Evolutionary conservation across 2,113 vertebrate genomes (phyloP).

Genomic region (Tetrao urogallus): DNA sequence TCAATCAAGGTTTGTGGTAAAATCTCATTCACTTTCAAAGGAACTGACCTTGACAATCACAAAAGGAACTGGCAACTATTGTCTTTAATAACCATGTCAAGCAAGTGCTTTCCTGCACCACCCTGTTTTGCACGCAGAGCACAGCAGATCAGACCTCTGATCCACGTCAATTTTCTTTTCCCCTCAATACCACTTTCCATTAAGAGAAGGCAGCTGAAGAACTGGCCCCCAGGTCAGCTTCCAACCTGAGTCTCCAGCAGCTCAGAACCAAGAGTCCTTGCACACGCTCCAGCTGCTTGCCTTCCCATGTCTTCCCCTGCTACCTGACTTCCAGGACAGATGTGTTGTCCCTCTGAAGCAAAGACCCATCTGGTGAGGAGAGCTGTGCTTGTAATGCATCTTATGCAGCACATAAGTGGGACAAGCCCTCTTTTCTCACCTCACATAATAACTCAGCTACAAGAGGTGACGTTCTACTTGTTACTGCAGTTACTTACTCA

Average conservation of each 20-base stretch:
- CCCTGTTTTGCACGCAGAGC: not conserved
- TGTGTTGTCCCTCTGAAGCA: not conserved
- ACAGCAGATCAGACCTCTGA: not conserved
- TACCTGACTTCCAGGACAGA: not conserved
- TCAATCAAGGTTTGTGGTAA: not conserved
- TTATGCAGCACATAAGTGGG: not conserved
- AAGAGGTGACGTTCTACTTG: not conserved
- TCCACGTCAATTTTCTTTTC: not conserved
- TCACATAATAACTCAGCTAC: not conserved
- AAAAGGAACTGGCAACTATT: not conserved
- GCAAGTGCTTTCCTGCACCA: not conserved
- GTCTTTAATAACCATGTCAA: not conserved
- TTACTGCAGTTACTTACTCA: not conserved
- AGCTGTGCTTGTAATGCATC: accelerated
- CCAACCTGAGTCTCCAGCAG: not conserved
- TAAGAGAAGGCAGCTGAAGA: not conserved
- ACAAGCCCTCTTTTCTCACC: not conserved
- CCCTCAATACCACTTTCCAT: not conserved
- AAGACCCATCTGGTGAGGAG: not conserved
- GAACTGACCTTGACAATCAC: not conserved
- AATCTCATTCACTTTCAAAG: not conserved
- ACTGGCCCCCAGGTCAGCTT: not conserved
- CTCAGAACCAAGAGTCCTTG: accelerated
- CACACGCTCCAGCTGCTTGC: not conserved
- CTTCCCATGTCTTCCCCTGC: not conserved